Conservation (phyloP, 2,888 invertebrate species). For the Silvanus unidentatus region DNA sequence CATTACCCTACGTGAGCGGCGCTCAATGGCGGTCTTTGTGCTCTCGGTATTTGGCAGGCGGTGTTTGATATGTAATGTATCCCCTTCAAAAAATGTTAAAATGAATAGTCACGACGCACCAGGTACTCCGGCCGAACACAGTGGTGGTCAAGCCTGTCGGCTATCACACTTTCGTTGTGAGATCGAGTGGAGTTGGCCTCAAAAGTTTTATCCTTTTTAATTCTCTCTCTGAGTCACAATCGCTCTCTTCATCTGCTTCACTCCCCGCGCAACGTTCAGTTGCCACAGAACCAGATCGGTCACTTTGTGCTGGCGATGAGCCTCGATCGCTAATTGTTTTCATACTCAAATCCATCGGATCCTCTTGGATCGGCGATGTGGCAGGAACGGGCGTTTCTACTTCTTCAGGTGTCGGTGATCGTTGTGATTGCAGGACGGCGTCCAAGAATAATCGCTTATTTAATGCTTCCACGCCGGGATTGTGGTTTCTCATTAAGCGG, state of each 20-base stretch:
- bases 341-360: conserved; percentile 77
- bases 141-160: conserved; percentile 21
- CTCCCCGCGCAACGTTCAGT: conserved; percentile 42
- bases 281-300: conserved; percentile 32
- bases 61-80: conserved; percentile 19
- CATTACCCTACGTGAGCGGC: conserved; percentile 13
- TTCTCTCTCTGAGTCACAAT: conserved; percentile 48
- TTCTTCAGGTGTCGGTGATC: conserved; percentile 48
- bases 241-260: conserved; percentile 53
- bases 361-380: conserved; percentile 55
- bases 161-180: conserved; percentile 66
- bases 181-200: conserved; percentile 52
- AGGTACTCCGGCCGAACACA: conserved; percentile 35
- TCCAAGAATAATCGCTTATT: conserved; percentile 71
- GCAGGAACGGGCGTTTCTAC: conserved; percentile 33
- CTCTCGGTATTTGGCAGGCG: conserved; percentile 1
- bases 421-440: conserved; percentile 67
- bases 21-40: conserved; percentile 11
- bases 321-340: conserved; percentile 56
- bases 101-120: conserved; percentile 19
- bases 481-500: conserved; percentile 45
- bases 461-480: conserved; percentile 58
- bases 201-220: conserved; percentile 43
- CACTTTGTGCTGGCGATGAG: conserved; percentile 40
- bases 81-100: conserved; percentile 6